Evolutionary conservation across 1,140 invertebrate genomes (phyloP).

Genomic region (Tetragonula clypearis): DNA sequence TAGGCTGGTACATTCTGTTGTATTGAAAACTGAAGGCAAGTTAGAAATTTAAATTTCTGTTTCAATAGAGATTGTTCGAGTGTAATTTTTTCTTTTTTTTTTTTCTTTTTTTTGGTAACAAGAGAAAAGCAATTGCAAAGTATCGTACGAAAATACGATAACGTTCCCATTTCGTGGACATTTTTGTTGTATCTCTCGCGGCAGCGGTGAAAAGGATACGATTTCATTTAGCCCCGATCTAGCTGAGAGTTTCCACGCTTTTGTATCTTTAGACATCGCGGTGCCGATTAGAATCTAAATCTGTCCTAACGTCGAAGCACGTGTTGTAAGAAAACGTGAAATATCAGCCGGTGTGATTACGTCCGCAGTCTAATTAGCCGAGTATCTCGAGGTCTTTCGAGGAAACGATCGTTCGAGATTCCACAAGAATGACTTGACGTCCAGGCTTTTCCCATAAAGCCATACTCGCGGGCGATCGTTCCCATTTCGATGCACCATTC

Average conservation of each 20-base stretch:
- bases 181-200: too few relatives aligned
- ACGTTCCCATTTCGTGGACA: too few relatives aligned
- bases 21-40: too few relatives aligned
- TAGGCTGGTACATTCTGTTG: too few relatives aligned
- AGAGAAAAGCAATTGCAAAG: too few relatives aligned
- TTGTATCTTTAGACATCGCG: conserved; percentile 8
- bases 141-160: too few relatives aligned
- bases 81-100: too few relatives aligned
- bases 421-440: background rate
- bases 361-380: conserved; percentile 15
- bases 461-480: background rate
- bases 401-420: conserved; percentile 10
- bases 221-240: background rate
- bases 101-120: too few relatives aligned
- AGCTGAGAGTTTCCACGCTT: background rate
- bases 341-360: conserved; percentile 21
- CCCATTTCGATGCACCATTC: too few relatives aligned
- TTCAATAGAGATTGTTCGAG: too few relatives aligned
- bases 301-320: background rate
- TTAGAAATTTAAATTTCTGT: too few relatives aligned
- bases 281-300: conserved; percentile 28
- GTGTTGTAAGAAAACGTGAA: conserved; percentile 40
- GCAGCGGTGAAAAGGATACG: background rate
- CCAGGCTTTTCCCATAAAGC: background rate
- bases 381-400: conserved; percentile 6